Conservation (phyloP, 2,888 invertebrate species). For the Hyppa rectilinea region DNA sequence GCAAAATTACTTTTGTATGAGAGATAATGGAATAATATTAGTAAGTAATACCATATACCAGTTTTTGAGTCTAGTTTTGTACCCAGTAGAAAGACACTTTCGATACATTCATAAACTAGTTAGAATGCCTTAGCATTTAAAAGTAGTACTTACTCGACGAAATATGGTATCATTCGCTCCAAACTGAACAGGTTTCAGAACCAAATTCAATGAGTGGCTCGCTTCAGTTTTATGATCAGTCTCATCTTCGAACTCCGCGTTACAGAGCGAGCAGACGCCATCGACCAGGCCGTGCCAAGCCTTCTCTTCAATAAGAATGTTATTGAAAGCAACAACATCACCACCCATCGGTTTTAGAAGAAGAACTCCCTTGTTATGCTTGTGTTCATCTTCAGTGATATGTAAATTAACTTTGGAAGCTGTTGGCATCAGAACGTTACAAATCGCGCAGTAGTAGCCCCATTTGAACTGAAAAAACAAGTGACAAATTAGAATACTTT, state of each 20-base stretch:
- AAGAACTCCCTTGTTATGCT: constrained; percentile 65
- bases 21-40: neutral
- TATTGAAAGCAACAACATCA: constrained; percentile 70
- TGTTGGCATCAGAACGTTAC: constrained; percentile 74
- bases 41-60: too few relatives aligned
- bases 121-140: neutral
- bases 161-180: constrained; percentile 69
- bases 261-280: constrained; percentile 77
- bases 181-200: constrained; percentile 73
- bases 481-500: neutral
- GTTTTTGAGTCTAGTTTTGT: too few relatives aligned
- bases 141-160: constrained; percentile 69
- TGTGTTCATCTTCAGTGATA: constrained; percentile 71
- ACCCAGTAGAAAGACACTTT: neutral
- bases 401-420: constrained; percentile 76
- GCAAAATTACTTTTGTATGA: neutral
- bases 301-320: constrained; percentile 71
- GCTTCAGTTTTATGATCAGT: constrained; percentile 71
- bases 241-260: constrained; percentile 74
- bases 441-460: constrained; percentile 81
- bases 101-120: neutral
- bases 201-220: constrained; percentile 75
- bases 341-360: constrained; percentile 64
- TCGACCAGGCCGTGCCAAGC: constrained; percentile 80
- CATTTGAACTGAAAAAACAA: constrained; percentile 73